Evolutionary conservation across 2,113 vertebrate species (phyloP).

Genomic region (Thymallus thymallus): DNA sequence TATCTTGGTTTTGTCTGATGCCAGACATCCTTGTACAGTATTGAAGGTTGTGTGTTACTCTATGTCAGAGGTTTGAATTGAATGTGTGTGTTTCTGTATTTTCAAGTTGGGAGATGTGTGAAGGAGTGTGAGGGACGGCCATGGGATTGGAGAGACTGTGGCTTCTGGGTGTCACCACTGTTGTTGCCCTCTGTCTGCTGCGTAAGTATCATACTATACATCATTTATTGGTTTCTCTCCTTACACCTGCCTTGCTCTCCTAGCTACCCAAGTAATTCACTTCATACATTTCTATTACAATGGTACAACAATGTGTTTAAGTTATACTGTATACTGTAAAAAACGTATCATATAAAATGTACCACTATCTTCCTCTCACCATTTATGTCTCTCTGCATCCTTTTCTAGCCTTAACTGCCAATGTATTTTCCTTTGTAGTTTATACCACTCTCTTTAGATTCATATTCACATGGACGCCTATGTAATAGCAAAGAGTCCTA

Average conservation of each 20-base stretch:
- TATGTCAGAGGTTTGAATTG: neutral
- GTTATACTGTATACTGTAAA: neutral
- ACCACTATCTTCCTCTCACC: neutral
- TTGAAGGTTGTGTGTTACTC: neutral
- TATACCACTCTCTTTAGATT: neutral
- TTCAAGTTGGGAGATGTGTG: slow-evolving; percentile 68
- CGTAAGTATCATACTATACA: slow-evolving; percentile 63
- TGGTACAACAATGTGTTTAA: neutral
- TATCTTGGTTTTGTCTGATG: slow-evolving; percentile 35
- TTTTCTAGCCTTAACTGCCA: neutral
- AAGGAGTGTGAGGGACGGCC: slow-evolving; percentile 71
- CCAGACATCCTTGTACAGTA: slow-evolving; percentile 20
- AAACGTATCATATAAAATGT: too few relatives aligned
- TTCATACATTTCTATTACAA: neutral
- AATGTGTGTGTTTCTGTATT: slow-evolving; percentile 43
- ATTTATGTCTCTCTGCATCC: neutral
- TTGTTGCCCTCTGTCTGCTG: slow-evolving; percentile 66
- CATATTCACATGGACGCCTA: neutral
- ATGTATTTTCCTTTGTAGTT: neutral
- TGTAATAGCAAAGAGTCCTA: slow-evolving; percentile 1
- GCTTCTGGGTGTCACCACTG: slow-evolving; percentile 67
- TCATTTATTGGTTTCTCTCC: neutral
- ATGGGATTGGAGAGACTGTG: slow-evolving; percentile 75
- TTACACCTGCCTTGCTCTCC: too few relatives aligned
- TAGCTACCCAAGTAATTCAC: neutral